Evolutionary conservation across 2,888 invertebrate species (phyloP).

Genomic region (Erebia palarica): DNA sequence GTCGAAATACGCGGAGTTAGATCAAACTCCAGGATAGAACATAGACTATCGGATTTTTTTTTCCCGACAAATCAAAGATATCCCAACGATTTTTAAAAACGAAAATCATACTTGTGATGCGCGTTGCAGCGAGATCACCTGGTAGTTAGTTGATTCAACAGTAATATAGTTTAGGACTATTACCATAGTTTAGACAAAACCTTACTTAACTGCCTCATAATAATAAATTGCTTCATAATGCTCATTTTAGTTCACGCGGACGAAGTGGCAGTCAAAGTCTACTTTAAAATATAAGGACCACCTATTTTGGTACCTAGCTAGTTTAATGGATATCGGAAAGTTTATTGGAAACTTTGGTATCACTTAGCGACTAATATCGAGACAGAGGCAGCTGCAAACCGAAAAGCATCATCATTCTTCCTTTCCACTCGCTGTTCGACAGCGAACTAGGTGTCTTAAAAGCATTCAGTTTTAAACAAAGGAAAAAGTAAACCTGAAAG

Average conservation of each 20-base stretch:
- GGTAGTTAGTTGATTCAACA: too few relatives aligned
- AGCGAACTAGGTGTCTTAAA: slow-evolving; percentile 41
- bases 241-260: too few relatives aligned
- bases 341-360: slow-evolving; percentile 21
- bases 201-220: too few relatives aligned
- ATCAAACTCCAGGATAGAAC: too few relatives aligned
- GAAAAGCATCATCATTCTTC: slow-evolving; percentile 50
- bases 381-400: slow-evolving; percentile 26
- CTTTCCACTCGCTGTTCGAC: slow-evolving; percentile 42
- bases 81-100: neutral
- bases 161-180: too few relatives aligned
- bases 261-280: neutral
- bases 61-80: neutral
- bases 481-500: neutral
- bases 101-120: neutral
- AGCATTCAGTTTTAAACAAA: slow-evolving; percentile 5
- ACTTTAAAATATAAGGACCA: neutral
- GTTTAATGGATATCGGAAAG: neutral
- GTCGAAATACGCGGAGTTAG: too few relatives aligned
- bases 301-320: neutral
- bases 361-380: slow-evolving; percentile 29
- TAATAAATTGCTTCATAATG: too few relatives aligned
- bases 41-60: neutral
- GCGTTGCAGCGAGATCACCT: too few relatives aligned
- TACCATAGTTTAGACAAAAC: too few relatives aligned